Conservation (phyloP, 2,797 vertebrate genomes). For the Pelobates cultripes region DNA sequence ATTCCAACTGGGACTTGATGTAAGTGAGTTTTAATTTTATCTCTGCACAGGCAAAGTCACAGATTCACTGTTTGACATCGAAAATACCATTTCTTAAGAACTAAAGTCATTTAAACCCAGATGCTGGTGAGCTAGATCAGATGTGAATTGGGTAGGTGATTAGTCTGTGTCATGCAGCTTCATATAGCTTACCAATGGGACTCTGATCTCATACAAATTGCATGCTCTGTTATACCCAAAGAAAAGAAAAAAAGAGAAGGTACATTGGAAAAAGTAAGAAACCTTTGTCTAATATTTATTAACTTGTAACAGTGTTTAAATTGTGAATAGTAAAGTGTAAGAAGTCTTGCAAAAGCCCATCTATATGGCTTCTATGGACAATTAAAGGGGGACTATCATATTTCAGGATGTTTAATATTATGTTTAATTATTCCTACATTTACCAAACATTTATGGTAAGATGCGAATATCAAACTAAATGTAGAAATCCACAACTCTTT, state of each 20-base stretch:
- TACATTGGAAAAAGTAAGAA: background rate
- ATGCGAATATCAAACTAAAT: no score
- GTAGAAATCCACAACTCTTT: no score
- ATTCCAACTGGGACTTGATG: constrained; percentile 46
- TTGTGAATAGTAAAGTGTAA: no score
- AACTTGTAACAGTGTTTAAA: no score
- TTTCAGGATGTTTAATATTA: no score
- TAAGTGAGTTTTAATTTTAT: constrained; percentile 53
- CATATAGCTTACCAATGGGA: constrained; percentile 42
- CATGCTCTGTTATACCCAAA: constrained; percentile 3
- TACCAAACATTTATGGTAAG: no score
- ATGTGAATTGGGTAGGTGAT: constrained; percentile 45
- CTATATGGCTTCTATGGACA: no score
- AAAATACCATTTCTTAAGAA: constrained; percentile 47
- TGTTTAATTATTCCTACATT: no score
- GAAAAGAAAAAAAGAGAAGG: background rate
- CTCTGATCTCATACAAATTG: constrained; percentile 31
- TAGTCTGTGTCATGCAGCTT: constrained; percentile 51
- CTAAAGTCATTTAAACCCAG: constrained; percentile 49
- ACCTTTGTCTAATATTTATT: no score
- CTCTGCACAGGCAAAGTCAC: constrained; percentile 46
- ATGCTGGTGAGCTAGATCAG: constrained; percentile 54
- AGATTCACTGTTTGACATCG: constrained; percentile 47
- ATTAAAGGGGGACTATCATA: no score
- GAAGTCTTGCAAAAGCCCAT: no score